Evolutionary conservation across 1,140 invertebrate genomes (phyloP).

Genomic region (Solenopsis invicta): DNA sequence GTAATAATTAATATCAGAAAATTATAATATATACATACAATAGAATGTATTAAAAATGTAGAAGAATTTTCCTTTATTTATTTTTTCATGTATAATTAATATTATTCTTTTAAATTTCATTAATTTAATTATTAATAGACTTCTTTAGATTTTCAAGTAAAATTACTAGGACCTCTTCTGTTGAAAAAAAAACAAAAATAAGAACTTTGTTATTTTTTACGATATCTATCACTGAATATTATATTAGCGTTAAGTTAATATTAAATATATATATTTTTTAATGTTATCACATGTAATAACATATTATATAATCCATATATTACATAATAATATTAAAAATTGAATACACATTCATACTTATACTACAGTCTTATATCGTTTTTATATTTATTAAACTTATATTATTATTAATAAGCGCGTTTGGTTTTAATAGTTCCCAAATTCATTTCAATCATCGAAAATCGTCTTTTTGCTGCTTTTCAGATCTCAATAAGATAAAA

Average conservation of each 20-base stretch:
- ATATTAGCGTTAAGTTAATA: background rate
- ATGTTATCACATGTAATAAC: background rate
- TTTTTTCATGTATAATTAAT: too few relatives aligned
- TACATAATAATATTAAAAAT: too few relatives aligned
- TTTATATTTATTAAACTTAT: too few relatives aligned
- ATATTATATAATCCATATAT: too few relatives aligned
- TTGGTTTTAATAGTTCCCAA: background rate
- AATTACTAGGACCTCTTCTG: background rate
- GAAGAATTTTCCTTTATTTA: too few relatives aligned
- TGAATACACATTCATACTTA: too few relatives aligned
- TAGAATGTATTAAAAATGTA: too few relatives aligned
- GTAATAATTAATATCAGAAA: too few relatives aligned
- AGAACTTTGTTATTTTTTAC: background rate
- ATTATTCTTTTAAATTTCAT: too few relatives aligned
- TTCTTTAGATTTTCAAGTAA: background rate
- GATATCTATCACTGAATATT: background rate
- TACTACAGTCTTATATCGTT: too few relatives aligned
- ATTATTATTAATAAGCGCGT: background rate
- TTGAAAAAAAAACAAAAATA: background rate
- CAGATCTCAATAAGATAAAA: slow-evolving; percentile 20
- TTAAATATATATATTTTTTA: background rate
- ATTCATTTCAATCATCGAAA: background rate
- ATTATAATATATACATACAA: too few relatives aligned
- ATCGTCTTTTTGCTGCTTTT: slow-evolving; percentile 31
- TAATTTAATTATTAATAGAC: too few relatives aligned